phyloP scores from a whole-genome alignment of 2,888 invertebrate species.

The Campopleginae sp. region DNA sequence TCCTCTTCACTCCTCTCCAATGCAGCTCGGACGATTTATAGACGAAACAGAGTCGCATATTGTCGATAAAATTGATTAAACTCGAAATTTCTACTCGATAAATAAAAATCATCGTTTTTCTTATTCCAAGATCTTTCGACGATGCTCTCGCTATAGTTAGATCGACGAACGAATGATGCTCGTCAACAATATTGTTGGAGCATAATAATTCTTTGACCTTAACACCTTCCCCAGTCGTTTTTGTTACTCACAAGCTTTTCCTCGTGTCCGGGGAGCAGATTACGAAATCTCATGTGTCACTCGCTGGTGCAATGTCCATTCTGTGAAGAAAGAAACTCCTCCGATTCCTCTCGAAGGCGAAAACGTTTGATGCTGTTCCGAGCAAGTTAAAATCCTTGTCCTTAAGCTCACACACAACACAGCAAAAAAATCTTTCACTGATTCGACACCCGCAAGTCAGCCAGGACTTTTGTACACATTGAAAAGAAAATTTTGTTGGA shows the following conservation, averaged over 20 bases:
- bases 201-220: constrained; percentile 39
- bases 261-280: constrained; percentile 17
- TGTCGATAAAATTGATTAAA: too few species aligned
- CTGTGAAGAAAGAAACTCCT: background rate
- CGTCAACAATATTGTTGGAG: constrained; percentile 9
- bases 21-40: constrained; percentile 2
- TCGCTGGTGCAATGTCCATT: constrained; percentile 26
- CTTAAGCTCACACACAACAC: background rate
- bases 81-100: background rate
- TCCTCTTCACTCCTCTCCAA: background rate
- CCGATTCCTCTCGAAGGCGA: background rate
- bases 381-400: background rate
- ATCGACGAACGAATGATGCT: background rate
- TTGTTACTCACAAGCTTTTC: constrained; percentile 46
- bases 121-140: background rate
- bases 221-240: constrained; percentile 12
- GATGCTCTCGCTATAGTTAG: background rate
- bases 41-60: constrained; percentile 5
- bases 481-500: too few species aligned
- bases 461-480: background rate
- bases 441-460: background rate
- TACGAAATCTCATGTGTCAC: constrained; percentile 32
- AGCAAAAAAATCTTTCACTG: background rate
- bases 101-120: too few species aligned
- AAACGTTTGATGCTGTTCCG: background rate